Evolutionary conservation across 2,797 vertebrate species (phyloP).

Genomic region (Coreius guichenoti): DNA sequence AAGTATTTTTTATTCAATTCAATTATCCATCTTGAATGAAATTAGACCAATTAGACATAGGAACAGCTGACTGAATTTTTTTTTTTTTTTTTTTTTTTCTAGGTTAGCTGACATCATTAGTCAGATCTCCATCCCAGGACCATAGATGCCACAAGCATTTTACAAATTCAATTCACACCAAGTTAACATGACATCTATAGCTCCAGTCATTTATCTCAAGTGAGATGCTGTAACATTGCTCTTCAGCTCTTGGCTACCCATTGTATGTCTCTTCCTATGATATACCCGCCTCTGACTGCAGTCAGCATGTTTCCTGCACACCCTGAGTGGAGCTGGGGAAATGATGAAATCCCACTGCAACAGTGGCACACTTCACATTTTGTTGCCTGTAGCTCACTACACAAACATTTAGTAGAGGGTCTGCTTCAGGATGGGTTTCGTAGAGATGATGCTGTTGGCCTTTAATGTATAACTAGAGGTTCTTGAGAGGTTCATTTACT

Average conservation of each 20-base stretch:
- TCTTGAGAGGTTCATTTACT: neutral
- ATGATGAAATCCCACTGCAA: constrained; percentile 45
- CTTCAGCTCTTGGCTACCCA: neutral
- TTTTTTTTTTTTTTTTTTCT: neutral
- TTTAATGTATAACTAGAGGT: constrained; percentile 20
- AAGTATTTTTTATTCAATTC: too few species aligned
- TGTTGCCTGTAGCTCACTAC: neutral
- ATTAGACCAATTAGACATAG: neutral
- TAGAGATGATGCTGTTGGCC: neutral
- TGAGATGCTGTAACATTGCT: neutral
- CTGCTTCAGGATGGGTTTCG: neutral
- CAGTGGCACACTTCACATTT: neutral
- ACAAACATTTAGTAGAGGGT: neutral
- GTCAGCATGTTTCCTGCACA: constrained; percentile 10
- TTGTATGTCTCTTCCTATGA: neutral
- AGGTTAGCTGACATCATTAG: neutral
- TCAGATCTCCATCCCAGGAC: neutral
- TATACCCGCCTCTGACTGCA: constrained; percentile 1
- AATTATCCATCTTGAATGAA: neutral
- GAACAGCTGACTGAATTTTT: neutral
- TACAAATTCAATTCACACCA: neutral
- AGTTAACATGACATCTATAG: neutral
- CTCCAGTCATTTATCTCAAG: neutral
- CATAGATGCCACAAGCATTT: neutral
- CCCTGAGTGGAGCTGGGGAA: neutral